These are phyloP conservation scores for Saturnia japonica DNA, from an alignment of 2,888 invertebrate species.

Conservation along the genomic window DNA sequence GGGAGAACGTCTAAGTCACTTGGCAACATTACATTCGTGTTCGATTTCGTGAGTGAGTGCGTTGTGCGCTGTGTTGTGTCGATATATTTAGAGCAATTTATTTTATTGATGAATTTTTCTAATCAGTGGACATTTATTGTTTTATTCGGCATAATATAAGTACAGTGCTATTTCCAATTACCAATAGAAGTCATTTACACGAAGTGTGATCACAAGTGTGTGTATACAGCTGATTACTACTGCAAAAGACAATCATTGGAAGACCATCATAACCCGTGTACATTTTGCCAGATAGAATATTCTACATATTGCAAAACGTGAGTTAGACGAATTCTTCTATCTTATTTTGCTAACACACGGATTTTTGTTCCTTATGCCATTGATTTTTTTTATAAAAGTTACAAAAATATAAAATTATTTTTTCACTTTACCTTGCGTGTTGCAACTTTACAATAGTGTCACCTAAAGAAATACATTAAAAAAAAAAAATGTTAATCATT, in stretches of 20 bases:
- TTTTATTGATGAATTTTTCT: slow-evolving; percentile 52
- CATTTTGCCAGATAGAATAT: slow-evolving; percentile 1
- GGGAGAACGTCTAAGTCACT: background rate
- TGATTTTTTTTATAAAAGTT: background rate
- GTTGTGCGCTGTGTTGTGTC: slow-evolving; percentile 46
- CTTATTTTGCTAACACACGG: background rate
- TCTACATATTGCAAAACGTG: slow-evolving; percentile 4
- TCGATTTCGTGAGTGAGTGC: slow-evolving; percentile 44
- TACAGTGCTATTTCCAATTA: slow-evolving; percentile 28
- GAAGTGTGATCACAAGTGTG: slow-evolving; percentile 39
- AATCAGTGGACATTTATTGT: slow-evolving; percentile 42
- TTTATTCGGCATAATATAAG: slow-evolving; percentile 29
- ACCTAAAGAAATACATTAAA: background rate
- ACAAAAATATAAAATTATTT: background rate
- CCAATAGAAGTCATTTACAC: slow-evolving; percentile 11
- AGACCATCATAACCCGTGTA: background rate
- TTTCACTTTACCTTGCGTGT: background rate
- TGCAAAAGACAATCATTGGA: slow-evolving; percentile 1
- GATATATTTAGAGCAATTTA: slow-evolving; percentile 41
- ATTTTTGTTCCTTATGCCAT: background rate
- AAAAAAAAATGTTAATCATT: background rate
- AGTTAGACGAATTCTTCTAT: background rate
- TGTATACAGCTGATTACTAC: slow-evolving; percentile 29
- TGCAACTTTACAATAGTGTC: background rate
- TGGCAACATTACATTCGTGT: slow-evolving; percentile 46